A percentile compares a stretch with the other conserved stretches of the same genome.
Evolutionary conservation across 2,797 vertebrate genomes (phyloP).

Genomic region (Zenarchopterus dispar): DNA sequence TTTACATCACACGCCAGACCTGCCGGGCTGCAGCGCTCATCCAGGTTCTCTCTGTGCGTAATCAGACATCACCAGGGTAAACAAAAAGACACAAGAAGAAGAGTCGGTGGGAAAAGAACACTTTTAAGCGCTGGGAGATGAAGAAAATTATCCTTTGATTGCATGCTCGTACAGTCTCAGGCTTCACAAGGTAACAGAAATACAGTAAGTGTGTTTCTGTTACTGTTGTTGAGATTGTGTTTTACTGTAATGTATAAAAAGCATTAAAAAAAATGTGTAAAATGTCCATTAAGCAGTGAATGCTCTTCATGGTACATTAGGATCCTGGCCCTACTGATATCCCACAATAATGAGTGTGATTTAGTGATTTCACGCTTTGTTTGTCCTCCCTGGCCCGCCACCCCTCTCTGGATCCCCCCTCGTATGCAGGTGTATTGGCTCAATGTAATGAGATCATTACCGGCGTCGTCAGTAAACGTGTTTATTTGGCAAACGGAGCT

Average conservation of each 20-base stretch:
- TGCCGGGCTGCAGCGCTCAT: conserved; percentile 17
- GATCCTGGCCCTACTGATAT: conserved; percentile 78
- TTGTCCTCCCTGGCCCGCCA: conserved; percentile 77
- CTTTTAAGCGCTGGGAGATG: conserved; percentile 1
- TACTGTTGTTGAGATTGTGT: conserved; percentile 62
- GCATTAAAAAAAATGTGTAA: conserved; percentile 69
- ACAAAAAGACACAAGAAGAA: conserved; percentile 1
- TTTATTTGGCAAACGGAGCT: conserved; percentile 78
- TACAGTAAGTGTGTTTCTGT: conserved; percentile 42
- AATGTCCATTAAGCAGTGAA: conserved; percentile 82
- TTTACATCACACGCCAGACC: conserved; percentile 46
- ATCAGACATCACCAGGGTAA: conserved; percentile 19
- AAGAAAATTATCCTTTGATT: conserved; percentile 6
- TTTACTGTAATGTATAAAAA: conserved; percentile 74
- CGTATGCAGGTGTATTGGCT: conserved; percentile 83
- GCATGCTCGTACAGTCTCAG: conserved; percentile 26
- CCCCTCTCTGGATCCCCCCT: conserved; percentile 73
- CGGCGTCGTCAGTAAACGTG: conserved; percentile 76
- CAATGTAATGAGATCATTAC: conserved; percentile 84
- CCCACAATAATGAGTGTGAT: conserved; percentile 83
- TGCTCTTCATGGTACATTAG: conserved; percentile 83
- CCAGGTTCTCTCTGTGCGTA: conserved; percentile 46
- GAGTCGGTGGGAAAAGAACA: background rate
- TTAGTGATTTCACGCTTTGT: conserved; percentile 87
- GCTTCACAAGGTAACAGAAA: conserved; percentile 40